A percentile compares a stretch with the other conserved stretches of the same genome.
phyloP scores from a whole-genome alignment of 1,140 invertebrate species.

The Drosophila funebris region DNA sequence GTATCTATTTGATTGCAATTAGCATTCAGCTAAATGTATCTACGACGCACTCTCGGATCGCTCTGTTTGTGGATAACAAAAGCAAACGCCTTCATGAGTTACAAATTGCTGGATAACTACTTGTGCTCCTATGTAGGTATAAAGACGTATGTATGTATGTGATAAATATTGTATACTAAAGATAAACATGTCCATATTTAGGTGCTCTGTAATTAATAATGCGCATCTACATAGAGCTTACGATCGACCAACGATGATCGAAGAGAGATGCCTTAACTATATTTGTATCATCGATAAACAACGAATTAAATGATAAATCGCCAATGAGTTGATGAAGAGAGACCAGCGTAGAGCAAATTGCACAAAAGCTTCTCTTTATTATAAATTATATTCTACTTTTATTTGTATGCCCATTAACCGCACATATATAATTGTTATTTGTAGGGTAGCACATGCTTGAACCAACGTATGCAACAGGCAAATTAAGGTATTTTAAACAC shows the following conservation, averaged over 20 bases:
- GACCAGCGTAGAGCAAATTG: neutral
- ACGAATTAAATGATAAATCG: constrained; percentile 1
- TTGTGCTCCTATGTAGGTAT: neutral
- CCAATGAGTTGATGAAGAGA: constrained; percentile 7
- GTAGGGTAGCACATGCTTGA: too few species aligned
- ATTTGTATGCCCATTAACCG: neutral
- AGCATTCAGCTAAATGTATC: constrained; percentile 8
- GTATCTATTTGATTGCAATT: constrained; percentile 29
- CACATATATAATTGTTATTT: too few species aligned
- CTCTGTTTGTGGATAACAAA: constrained; percentile 12
- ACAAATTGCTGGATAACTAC: constrained; percentile 19
- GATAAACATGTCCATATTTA: constrained; percentile 40
- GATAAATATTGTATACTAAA: constrained; percentile 4
- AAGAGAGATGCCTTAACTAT: constrained; percentile 9
- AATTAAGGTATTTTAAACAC: too few species aligned
- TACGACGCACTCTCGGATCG: neutral
- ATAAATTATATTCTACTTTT: neutral
- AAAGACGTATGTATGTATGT: neutral
- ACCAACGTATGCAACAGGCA: too few species aligned
- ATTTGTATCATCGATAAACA: constrained; percentile 23
- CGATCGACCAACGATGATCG: neutral
- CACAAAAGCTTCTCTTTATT: neutral
- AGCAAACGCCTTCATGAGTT: constrained; percentile 36
- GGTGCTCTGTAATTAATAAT: constrained; percentile 36
- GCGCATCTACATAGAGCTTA: constrained; percentile 17